Evolutionary conservation across 2,888 invertebrate genomes (phyloP).

Genomic region (Cybosia mesomella): DNA sequence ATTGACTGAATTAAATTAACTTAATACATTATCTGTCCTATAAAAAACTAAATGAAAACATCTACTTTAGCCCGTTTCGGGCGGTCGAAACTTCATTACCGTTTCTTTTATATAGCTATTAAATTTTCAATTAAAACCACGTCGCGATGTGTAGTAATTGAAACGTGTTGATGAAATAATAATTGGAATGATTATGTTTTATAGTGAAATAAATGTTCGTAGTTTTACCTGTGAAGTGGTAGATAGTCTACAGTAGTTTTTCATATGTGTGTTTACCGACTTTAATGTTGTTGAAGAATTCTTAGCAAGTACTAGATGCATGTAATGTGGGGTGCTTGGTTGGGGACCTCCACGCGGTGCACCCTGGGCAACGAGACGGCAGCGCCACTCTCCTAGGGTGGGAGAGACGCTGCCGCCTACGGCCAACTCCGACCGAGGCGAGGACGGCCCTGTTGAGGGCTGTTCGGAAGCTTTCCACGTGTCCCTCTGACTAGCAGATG

Average conservation of each 20-base stretch:
- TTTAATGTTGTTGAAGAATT: too few relatives aligned
- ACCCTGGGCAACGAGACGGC: too few relatives aligned
- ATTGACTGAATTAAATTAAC: neutral
- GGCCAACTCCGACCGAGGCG: too few relatives aligned
- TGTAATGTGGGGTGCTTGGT: too few relatives aligned
- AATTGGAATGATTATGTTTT: slow-evolving; percentile 39
- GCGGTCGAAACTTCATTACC: slow-evolving; percentile 34
- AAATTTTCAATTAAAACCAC: slow-evolving; percentile 48
- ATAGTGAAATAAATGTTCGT: neutral
- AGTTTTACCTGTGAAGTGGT: neutral
- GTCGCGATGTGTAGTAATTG: slow-evolving; percentile 29
- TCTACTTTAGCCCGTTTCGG: slow-evolving; percentile 17
- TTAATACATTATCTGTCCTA: neutral
- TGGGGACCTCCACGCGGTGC: too few relatives aligned
- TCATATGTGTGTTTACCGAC: too few relatives aligned
- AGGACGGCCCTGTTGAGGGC: too few relatives aligned
- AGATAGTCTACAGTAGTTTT: neutral
- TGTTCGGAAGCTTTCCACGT: too few relatives aligned
- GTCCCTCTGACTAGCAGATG: too few relatives aligned
- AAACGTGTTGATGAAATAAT: slow-evolving; percentile 43
- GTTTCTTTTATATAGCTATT: slow-evolving; percentile 44
- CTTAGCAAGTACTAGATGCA: too few relatives aligned
- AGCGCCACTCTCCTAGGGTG: too few relatives aligned
- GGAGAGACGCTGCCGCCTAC: too few relatives aligned
- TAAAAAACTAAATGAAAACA: slow-evolving; percentile 22